Evolutionary conservation across 2,797 vertebrate species (phyloP).

Genomic region (Gymnothorax javanicus): DNA sequence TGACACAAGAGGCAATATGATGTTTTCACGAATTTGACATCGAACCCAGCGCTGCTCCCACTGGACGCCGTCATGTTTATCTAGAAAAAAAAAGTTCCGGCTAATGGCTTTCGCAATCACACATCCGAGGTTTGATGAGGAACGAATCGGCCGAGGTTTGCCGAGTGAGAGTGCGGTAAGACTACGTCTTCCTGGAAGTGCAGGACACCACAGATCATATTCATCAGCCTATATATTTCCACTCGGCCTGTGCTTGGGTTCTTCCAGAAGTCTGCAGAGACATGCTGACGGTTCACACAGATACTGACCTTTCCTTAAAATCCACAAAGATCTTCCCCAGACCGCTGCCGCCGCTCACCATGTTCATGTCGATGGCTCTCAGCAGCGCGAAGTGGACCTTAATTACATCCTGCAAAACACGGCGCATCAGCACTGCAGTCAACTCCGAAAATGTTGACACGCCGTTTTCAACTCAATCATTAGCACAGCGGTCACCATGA

Average conservation of each 20-base stretch:
- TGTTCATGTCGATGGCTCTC: constrained; percentile 87
- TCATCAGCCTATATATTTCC: not conserved
- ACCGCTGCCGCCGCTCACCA: constrained; percentile 85
- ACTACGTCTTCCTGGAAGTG: not conserved
- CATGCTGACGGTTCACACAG: not conserved
- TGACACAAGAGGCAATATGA: no score
- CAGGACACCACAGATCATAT: not conserved
- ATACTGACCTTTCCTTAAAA: constrained; percentile 93
- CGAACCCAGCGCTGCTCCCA: no score
- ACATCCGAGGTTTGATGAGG: no score
- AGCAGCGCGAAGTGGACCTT: constrained; percentile 89
- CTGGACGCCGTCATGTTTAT: no score
- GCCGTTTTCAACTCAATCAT: not conserved
- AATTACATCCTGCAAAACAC: constrained; percentile 82
- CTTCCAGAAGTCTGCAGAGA: not conserved
- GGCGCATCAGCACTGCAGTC: not conserved
- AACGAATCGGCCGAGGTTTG: no score
- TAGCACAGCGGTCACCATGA: not conserved
- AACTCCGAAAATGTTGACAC: not conserved
- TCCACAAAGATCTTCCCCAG: constrained; percentile 94
- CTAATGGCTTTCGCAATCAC: no score
- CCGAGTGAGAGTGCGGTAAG: not conserved
- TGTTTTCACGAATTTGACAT: no score
- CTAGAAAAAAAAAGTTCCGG: no score
- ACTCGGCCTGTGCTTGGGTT: not conserved